phyloP scores from a whole-genome alignment of 2,888 invertebrate species.

The Minunthozetes semirufus region DNA sequence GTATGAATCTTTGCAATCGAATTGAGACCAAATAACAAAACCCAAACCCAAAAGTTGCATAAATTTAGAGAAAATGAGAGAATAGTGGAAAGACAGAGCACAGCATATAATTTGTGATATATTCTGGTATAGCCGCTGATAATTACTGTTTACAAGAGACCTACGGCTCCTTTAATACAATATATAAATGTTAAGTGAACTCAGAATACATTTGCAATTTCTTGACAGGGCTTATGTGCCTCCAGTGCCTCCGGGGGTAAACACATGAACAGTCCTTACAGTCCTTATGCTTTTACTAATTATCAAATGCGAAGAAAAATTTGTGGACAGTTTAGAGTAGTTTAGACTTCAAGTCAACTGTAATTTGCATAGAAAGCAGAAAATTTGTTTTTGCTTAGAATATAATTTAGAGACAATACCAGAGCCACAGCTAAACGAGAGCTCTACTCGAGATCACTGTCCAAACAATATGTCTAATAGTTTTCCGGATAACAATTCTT shows the following conservation, averaged over 20 bases:
- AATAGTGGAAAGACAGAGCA: not conserved
- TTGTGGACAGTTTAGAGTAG: conserved; percentile 14
- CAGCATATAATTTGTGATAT: conserved; percentile 16
- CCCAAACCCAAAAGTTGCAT: conserved; percentile 25
- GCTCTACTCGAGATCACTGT: no score
- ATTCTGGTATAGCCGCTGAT: conserved; percentile 29
- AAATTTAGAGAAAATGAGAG: conserved; percentile 21
- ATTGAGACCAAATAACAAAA: conserved; percentile 28
- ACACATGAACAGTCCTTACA: conserved; percentile 14
- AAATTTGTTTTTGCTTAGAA: not conserved
- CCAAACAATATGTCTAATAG: no score
- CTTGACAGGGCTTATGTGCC: conserved; percentile 27
- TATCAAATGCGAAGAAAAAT: conserved; percentile 8
- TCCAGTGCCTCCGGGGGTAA: conserved; percentile 24
- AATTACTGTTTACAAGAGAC: conserved; percentile 29
- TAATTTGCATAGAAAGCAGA: conserved; percentile 15
- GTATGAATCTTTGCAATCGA: conserved; percentile 16
- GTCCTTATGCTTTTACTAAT: conserved; percentile 31
- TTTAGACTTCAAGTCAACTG: not conserved
- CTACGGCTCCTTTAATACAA: conserved; percentile 27
- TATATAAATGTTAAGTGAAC: conserved; percentile 28
- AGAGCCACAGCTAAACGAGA: no score
- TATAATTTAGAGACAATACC: no score
- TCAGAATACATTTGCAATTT: conserved; percentile 24
- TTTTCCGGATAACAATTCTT: no score